phyloP scores from a whole-genome alignment of 2,113 vertebrate genomes.

The Canis aureus region DNA sequence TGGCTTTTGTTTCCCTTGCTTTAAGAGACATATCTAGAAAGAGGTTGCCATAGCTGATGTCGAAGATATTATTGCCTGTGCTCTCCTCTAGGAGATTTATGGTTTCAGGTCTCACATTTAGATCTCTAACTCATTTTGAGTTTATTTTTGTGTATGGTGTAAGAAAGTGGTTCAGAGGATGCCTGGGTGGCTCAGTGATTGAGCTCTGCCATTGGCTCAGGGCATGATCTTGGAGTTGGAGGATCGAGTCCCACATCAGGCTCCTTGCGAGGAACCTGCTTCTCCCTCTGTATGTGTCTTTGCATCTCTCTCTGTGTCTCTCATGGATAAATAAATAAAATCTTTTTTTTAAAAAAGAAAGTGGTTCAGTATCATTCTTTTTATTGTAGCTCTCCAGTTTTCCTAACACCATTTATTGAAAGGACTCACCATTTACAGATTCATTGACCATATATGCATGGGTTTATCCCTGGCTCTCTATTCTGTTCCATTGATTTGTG shows the following conservation, averaged over 20 bases:
- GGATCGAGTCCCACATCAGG: no score
- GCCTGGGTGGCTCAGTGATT: no score
- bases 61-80: neutral
- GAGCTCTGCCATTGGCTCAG: no score
- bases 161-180: neutral
- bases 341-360: neutral
- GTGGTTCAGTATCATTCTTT: neutral
- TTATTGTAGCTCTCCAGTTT: neutral
- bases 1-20: neutral
- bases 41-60: neutral
- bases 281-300: no score
- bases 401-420: neutral
- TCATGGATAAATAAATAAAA: no score
- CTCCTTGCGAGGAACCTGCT: no score
- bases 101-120: neutral
- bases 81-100: neutral
- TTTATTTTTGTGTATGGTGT: neutral
- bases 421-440: neutral
- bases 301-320: no score
- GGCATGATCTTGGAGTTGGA: no score
- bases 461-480: neutral
- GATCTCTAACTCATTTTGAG: neutral
- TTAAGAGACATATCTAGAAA: neutral
- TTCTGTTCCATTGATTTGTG: neutral
- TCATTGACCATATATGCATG: neutral